These are phyloP conservation scores for Sarotherodon lohbergeri DNA, from an alignment of 2,113 vertebrate genomes.

Conservation along the genomic window DNA sequence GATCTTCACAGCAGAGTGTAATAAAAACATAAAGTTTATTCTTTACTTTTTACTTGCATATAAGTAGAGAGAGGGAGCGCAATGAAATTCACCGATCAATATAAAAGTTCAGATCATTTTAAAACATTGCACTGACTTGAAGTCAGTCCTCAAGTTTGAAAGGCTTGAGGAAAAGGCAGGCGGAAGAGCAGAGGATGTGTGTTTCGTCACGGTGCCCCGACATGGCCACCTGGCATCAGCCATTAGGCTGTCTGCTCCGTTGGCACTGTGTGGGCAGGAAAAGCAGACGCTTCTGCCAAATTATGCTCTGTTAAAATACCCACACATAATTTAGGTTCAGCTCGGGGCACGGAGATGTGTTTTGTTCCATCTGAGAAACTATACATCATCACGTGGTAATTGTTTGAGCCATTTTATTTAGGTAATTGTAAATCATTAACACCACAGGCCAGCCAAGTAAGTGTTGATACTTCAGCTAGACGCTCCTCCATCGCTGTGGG, in stretches of 20 bases:
- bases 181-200: conserved; percentile 1
- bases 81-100: background rate
- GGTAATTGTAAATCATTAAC: conserved; percentile 23
- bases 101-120: background rate
- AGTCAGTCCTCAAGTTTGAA: background rate
- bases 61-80: background rate
- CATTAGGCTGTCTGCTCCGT: conserved; percentile 29
- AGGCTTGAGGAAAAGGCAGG: background rate
- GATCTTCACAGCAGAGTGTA: too few relatives aligned
- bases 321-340: conserved; percentile 17
- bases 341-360: background rate
- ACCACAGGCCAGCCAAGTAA: background rate
- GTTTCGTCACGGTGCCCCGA: conserved; percentile 2
- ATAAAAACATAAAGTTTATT: background rate
- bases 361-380: background rate
- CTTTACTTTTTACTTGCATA: background rate
- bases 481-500: background rate
- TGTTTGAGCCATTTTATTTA: background rate
- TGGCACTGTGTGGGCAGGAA: conserved; percentile 24
- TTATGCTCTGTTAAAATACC: conserved; percentile 35
- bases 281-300: conserved; percentile 28
- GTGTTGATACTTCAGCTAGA: background rate
- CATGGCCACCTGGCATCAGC: conserved; percentile 30
- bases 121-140: background rate
- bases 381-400: background rate